These are phyloP conservation scores for Cotesia congregata DNA, from an alignment of 2,888 invertebrate species.

Conservation along the genomic window DNA sequence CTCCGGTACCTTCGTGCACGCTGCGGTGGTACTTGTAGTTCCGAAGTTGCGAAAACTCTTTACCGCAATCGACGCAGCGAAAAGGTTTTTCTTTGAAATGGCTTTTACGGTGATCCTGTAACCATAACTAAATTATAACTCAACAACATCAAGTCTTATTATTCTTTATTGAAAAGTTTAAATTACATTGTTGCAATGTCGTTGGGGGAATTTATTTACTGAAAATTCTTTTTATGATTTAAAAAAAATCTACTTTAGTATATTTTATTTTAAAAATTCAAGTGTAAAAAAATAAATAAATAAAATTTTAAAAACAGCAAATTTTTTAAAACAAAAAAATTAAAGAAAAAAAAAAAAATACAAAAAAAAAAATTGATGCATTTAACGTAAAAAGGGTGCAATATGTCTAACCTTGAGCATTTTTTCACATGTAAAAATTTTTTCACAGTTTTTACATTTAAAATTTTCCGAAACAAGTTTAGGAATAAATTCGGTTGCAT, in stretches of 20 bases:
- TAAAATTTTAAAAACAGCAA: no score
- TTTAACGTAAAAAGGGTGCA: neutral
- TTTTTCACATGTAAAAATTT: slow-evolving; percentile 66
- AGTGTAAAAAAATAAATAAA: no score
- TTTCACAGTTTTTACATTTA: slow-evolving; percentile 67
- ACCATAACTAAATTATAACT: neutral
- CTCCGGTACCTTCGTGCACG: slow-evolving; percentile 85
- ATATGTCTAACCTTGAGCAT: slow-evolving; percentile 46
- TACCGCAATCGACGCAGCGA: slow-evolving; percentile 83
- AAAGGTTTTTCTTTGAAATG: slow-evolving; percentile 74
- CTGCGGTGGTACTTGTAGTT: slow-evolving; percentile 88
- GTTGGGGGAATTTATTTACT: no score
- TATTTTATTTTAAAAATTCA: no score
- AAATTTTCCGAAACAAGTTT: neutral
- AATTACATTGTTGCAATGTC: neutral
- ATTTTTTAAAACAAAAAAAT: no score
- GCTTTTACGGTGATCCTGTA: slow-evolving; percentile 67
- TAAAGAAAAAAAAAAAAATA: no score
- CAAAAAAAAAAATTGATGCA: neutral
- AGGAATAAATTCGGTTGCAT: neutral
- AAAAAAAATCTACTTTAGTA: no score
- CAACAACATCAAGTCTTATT: neutral
- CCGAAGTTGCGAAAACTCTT: slow-evolving; percentile 85
- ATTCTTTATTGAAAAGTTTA: neutral
- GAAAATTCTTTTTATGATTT: no score